Base-by-base conservation (phyloP, 2,113 vertebrate species). In the Accipiter cooperii region DNA sequence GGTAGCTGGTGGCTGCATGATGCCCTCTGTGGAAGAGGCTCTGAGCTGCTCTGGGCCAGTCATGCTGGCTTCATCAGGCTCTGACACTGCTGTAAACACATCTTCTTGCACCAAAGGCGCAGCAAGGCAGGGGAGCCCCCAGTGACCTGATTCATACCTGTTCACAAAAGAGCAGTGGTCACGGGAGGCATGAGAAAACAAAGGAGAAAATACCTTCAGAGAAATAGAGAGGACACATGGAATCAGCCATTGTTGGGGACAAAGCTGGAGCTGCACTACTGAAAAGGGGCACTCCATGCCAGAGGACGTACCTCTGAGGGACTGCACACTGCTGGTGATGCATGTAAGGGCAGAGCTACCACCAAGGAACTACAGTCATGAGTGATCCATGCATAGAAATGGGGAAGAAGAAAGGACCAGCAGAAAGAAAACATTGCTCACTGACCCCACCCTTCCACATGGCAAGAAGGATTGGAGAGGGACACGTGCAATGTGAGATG, bases 221-320 rank as follows among this genome's bases (percentile, higher is more conserved):
- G 36, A 57, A 90, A 47, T 0, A 14, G 22, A 42, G 6, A 19
- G 9, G 10, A 63, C 10, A 42, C 1, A 1, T 6, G n/a, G 40
- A 54, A 68, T 61, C 12, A 33, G 17, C n/a, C 8, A 31, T 66
- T 5, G 2, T 3, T 81, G 18, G 7, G 12, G 55, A 28, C 12
- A 29, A 29, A 75, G 17, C 38, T 21, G 12, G 33, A 58, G 28
- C 13, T 38, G 13, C 19, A 38, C n/a, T 69, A 4, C 3, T 42
- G 26, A 20, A 38, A 63, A 57, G 31, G 51, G 17, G 15, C 8
- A 44, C 19, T 40, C 24, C 8, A 14, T 40, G 34, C 3, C 24
- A 38, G 34, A 80, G 13, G 9, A 61, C 2, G 6, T 29, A 74
- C 18, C 33, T 51, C 33, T 64, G 49, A 38, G 16, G 24, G 46